Evolutionary conservation across 2,113 vertebrate species (phyloP), one percentile per base, ranked within the genome.

Genomic region (Barnardius zonarius): DNA sequence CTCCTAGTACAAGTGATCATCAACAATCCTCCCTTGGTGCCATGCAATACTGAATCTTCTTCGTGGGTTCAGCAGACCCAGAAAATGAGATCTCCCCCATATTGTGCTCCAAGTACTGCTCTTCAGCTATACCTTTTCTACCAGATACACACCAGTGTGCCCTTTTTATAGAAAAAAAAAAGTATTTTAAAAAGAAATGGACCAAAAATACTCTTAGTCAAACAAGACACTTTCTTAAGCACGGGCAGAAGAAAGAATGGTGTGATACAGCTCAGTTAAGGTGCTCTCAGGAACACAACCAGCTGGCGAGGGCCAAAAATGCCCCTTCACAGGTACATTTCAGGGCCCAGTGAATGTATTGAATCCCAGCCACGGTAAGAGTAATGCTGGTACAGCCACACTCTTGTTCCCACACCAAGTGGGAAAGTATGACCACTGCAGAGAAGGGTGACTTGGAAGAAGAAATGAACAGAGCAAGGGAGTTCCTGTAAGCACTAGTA

Each of bases 311-410:
- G 8, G 13, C 2, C 18, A 41, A 70, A 33, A n/a, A 55, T 9
- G 19, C 2, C 19, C 19, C 23, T 68, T 73, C 3, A 2, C 13
- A 51, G 28, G 18, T 17, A 2, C 19, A 28, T 49, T 69, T 48
- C 69, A 43, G 33, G 33, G 5, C 48, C 84, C 69, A 68, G 25
- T 14, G 33, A 49, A 61, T 1, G 0, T 3, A 3, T 0, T 18
- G 35, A 43, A 7, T 24, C 4, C 52, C 11, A 78, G 0, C 9
- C 10, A 28, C 0, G 3, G 59, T 14, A 13, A 44, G 12, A 6
- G 13, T n/a, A 39, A 3, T 3, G 10, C 20, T 57, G 57, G 24
- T 83, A 5, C 7, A 79, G 44, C 27, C 18, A 66, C 44, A 11
- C 3, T 2, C 1, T 14, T 39, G 12, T 13, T 70, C 37, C 44